Conservation (phyloP, 2,888 invertebrate species). For the Lathronympha strigana region DNA sequence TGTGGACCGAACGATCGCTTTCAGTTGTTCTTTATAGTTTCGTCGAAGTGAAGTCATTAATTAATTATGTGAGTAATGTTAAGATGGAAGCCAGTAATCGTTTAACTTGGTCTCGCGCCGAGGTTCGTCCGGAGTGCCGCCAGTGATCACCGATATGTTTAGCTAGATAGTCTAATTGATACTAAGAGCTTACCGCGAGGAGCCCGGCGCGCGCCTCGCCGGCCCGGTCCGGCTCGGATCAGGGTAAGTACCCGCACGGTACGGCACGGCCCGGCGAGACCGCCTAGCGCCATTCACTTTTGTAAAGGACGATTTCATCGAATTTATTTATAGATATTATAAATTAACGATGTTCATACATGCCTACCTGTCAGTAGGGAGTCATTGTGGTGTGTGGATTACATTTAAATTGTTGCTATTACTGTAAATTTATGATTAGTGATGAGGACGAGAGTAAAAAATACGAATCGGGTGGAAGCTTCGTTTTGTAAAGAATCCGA, state of each 20-base stretch:
- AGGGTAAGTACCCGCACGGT: slow-evolving; percentile 35
- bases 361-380: slow-evolving; percentile 73
- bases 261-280: slow-evolving; percentile 49
- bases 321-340: slow-evolving; percentile 84
- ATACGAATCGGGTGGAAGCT: slow-evolving; percentile 79
- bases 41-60: slow-evolving; percentile 68
- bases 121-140: slow-evolving; percentile 52
- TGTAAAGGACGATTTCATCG: slow-evolving; percentile 82
- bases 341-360: slow-evolving; percentile 76
- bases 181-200: slow-evolving; percentile 68
- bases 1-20: slow-evolving; percentile 55
- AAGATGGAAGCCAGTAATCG: slow-evolving; percentile 77
- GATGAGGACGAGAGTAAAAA: slow-evolving; percentile 73
- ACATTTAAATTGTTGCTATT: slow-evolving; percentile 80
- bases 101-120: slow-evolving; percentile 70
- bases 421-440: slow-evolving; percentile 79
- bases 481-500: slow-evolving; percentile 75
- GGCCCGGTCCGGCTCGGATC: slow-evolving; percentile 41
- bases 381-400: slow-evolving; percentile 79
- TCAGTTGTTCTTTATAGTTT: slow-evolving; percentile 71
- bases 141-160: slow-evolving; percentile 71
- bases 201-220: slow-evolving; percentile 45
- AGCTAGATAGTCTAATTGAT: slow-evolving; percentile 78
- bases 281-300: slow-evolving; percentile 63
- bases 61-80: slow-evolving; percentile 74